phyloP scores from a whole-genome alignment of 2,797 vertebrate genomes.

The Neosalanx taihuensis region DNA sequence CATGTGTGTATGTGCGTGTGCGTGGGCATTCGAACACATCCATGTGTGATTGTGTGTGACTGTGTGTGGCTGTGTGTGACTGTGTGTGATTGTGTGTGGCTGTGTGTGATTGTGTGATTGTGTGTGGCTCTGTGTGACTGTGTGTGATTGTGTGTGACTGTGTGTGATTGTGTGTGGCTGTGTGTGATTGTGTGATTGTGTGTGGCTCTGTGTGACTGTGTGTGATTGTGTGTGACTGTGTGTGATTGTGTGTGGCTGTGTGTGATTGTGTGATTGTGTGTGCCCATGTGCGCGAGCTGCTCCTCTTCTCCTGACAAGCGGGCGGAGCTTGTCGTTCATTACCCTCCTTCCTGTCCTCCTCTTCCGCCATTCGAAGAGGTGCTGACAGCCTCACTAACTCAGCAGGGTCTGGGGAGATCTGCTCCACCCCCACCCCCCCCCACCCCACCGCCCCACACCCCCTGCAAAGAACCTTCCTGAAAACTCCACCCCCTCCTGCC shows the following conservation, averaged over 20 bases:
- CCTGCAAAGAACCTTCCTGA: no score
- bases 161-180: slow-evolving; percentile 28
- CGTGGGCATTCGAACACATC: background rate
- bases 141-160: no score
- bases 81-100: slow-evolving; percentile 29
- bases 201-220: slow-evolving; percentile 17
- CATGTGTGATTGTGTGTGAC: background rate
- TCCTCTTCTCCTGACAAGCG: background rate
- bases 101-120: slow-evolving; percentile 12
- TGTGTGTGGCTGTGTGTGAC: background rate
- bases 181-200: background rate
- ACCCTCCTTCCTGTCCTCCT: background rate
- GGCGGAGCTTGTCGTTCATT: slow-evolving; percentile 2
- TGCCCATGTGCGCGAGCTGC: slow-evolving; percentile 14
- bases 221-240: slow-evolving; percentile 17
- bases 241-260: background rate
- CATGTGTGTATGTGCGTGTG: slow-evolving; percentile 5
- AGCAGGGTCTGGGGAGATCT: background rate
- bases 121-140: slow-evolving; percentile 19
- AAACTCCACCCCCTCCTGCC: no score
- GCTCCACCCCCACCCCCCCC: slow-evolving; percentile 4
- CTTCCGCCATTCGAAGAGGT: slow-evolving; percentile 2
- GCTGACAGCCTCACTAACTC: slow-evolving; percentile 3
- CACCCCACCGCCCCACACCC: background rate
- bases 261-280: slow-evolving; percentile 24